Evolutionary conservation across 1,140 invertebrate species (phyloP).

Genomic region (Harpegnathos saltator): DNA sequence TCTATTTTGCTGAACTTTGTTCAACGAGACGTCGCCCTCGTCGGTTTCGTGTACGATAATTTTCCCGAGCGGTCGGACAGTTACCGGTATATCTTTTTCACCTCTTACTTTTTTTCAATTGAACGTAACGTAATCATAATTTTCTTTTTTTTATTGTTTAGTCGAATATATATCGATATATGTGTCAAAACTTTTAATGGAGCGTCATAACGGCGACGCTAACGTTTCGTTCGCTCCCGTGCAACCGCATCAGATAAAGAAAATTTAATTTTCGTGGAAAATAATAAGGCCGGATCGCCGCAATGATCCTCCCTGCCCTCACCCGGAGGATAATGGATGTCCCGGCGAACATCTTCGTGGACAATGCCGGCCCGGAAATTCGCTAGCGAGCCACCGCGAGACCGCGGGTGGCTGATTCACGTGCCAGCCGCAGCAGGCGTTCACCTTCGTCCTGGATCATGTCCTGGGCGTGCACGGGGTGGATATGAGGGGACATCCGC

Average conservation of each 20-base stretch:
- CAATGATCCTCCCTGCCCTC: too few relatives aligned
- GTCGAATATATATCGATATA: too few relatives aligned
- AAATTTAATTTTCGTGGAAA: conserved; percentile 36
- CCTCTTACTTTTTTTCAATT: too few relatives aligned
- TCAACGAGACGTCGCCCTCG: neutral
- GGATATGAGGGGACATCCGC: neutral
- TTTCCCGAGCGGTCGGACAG: too few relatives aligned
- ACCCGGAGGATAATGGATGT: conserved; percentile 30
- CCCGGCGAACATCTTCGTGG: conserved; percentile 15
- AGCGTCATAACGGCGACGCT: too few relatives aligned
- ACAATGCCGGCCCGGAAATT: conserved; percentile 27
- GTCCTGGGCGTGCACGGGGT: conserved; percentile 11
- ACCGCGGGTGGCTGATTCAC: conserved; percentile 59
- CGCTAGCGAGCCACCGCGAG: conserved; percentile 14
- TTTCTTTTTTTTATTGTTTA: too few relatives aligned
- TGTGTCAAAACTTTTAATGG: too few relatives aligned
- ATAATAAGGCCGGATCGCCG: neutral
- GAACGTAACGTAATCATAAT: too few relatives aligned
- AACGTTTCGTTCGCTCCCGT: too few relatives aligned
- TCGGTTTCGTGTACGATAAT: too few relatives aligned
- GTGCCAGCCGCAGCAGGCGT: conserved; percentile 53
- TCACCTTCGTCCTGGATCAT: conserved; percentile 15
- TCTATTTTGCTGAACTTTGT: neutral
- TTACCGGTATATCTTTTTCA: too few relatives aligned
- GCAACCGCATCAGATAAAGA: neutral